Base-by-base conservation (phyloP, 2,113 vertebrate genomes). In the Thinocorus orbignyianus region DNA sequence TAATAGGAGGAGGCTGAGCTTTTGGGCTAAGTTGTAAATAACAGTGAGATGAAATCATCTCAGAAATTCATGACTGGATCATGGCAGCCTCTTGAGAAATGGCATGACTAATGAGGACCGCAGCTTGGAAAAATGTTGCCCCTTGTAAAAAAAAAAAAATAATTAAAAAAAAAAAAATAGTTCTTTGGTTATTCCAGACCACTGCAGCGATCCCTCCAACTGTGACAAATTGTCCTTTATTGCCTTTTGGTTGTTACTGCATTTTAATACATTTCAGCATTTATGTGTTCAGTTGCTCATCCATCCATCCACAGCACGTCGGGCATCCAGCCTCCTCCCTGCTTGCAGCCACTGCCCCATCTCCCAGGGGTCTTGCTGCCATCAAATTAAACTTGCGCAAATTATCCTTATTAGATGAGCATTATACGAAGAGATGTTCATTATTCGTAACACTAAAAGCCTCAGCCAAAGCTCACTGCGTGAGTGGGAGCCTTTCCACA, bases 21-120 rank as follows among this genome's bases (percentile, higher is more conserved):
- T 58, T 73, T 39, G 96, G 95, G 97, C 97, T 86, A 96, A 93
- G 91, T 73, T 96, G 97, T 95, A 95, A 98, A 98, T 97, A 97
- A 86, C 95, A 86, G 92, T 62, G 91, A 94, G 96, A 68, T 97
- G 94, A 97, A 98, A 96, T 98, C 93, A 97, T 96, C 82, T 86
- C 93, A 72, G 80, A 71, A 90, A 96, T 92, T 92, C 97, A 73
- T 81, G 95, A 82, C 92, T 57, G 95, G 89, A 90, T 39, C 82
- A 57, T 35, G 91, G 92, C 86, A 73, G 94, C 91, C 94, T 90
- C 94, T 22, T 90, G 92, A 97, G 94, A 89, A 73, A 88, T 9
- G 4, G 44, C 9, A 30, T 92, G 91, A 88, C 96, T 95, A 84
- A 90, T 12, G 5, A 49, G 91, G 85, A 86, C 58, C 58, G 57